Percentiles rank a stretch among this genome's conserved stretches.
Evolutionary conservation across 2,113 vertebrate species (phyloP).

Genomic region (Calyptomena viridis): DNA sequence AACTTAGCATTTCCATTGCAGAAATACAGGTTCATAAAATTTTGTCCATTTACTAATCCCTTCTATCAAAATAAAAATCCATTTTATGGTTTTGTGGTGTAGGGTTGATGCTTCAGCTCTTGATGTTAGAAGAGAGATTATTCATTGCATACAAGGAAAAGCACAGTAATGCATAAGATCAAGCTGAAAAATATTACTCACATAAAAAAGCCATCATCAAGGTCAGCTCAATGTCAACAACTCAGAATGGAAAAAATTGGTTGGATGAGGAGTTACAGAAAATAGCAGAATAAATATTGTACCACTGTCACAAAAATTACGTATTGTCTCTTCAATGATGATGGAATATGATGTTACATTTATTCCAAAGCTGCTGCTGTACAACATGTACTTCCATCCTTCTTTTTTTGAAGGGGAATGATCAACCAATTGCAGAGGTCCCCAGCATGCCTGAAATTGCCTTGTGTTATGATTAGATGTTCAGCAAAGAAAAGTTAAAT

Average conservation of each 20-base stretch:
- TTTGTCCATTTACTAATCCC: background rate
- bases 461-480: background rate
- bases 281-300: background rate
- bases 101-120: background rate
- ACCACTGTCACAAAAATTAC: background rate
- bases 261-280: background rate
- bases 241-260: background rate
- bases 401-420: background rate
- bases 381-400: background rate
- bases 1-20: background rate
- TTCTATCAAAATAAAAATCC: background rate
- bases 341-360: background rate
- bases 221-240: background rate
- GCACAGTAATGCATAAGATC: background rate
- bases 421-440: background rate
- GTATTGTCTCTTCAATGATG: background rate
- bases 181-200: background rate
- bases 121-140: background rate
- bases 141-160: background rate
- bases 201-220: background rate
- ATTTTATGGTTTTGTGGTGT: background rate
- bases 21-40: background rate
- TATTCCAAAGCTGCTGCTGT: background rate
- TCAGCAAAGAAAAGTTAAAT: background rate
- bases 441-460: background rate